phyloP scores from a whole-genome alignment of 2,888 invertebrate species.

The Carcina quercana region DNA sequence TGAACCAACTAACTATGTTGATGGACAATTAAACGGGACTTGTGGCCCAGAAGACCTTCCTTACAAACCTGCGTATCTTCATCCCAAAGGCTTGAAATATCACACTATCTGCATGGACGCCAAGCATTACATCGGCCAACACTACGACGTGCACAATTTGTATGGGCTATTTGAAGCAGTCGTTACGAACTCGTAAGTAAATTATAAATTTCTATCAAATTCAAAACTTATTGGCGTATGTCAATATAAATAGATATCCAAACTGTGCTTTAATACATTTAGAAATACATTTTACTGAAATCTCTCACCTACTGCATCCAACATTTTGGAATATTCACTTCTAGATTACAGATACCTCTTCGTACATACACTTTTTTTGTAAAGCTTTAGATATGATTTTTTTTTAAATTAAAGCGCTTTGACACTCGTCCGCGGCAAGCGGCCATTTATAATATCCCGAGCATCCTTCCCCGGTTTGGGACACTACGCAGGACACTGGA shows the following conservation, averaged over 20 bases:
- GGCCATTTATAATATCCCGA: slow-evolving; percentile 86
- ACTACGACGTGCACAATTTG: slow-evolving; percentile 87
- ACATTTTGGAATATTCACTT: too few relatives aligned
- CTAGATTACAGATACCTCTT: too few relatives aligned
- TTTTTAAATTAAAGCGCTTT: too few relatives aligned
- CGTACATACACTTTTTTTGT: too few relatives aligned
- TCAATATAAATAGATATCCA: too few relatives aligned
- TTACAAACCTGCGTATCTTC: slow-evolving; percentile 78
- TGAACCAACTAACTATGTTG: slow-evolving; percentile 88
- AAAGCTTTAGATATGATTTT: too few relatives aligned
- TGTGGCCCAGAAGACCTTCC: slow-evolving; percentile 78
- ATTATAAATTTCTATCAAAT: too few relatives aligned
- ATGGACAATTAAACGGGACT: slow-evolving; percentile 59
- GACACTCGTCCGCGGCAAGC: slow-evolving; percentile 76
- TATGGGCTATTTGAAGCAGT: slow-evolving; percentile 85
- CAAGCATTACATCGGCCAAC: slow-evolving; percentile 77
- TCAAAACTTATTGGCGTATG: too few relatives aligned
- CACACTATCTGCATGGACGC: slow-evolving; percentile 90
- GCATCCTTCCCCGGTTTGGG: slow-evolving; percentile 86
- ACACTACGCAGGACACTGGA: slow-evolving; percentile 86
- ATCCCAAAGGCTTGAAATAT: slow-evolving; percentile 69
- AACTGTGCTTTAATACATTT: too few relatives aligned
- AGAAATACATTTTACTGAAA: too few relatives aligned
- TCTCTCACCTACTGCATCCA: too few relatives aligned
- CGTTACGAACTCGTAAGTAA: slow-evolving; percentile 82